A percentile compares a stretch with the other conserved stretches of the same genome.
These are phyloP conservation scores for Thymelicus sylvestris DNA, from an alignment of 2,888 invertebrate species.

Conservation along the genomic window DNA sequence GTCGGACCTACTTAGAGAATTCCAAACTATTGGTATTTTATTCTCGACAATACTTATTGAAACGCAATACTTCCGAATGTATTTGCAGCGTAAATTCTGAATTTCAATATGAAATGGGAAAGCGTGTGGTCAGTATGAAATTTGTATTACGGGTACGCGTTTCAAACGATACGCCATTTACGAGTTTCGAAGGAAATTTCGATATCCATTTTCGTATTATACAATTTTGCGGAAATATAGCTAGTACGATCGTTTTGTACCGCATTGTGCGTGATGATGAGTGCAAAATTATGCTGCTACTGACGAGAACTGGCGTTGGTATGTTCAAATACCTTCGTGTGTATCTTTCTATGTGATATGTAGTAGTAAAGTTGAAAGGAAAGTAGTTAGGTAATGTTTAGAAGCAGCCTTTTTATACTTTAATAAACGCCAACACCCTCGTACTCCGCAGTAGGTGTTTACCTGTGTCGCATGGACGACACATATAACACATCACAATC, in stretches of 20 bases:
- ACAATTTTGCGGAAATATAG: constrained; percentile 17
- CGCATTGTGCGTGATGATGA: constrained; percentile 7
- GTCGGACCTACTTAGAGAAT: background rate
- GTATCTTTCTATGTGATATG: too few species aligned
- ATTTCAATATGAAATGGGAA: constrained; percentile 21
- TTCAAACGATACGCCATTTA: constrained; percentile 29
- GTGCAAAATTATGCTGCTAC: background rate
- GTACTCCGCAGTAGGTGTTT: too few species aligned
- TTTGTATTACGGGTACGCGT: constrained; percentile 24
- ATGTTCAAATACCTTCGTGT: too few species aligned
- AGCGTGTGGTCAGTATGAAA: constrained; percentile 27
- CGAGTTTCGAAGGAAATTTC: constrained; percentile 20
- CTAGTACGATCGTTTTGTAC: background rate
- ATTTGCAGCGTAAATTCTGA: constrained; percentile 24
- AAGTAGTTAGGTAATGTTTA: too few species aligned
- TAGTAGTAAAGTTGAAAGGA: too few species aligned
- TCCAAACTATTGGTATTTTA: background rate
- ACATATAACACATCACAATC: too few species aligned
- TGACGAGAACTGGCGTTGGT: background rate
- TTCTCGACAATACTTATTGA: constrained; percentile 5
- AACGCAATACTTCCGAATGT: constrained; percentile 1
- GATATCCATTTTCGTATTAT: constrained; percentile 23
- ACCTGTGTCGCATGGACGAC: too few species aligned
- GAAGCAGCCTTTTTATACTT: too few species aligned
- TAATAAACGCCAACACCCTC: too few species aligned